A percentile compares a stretch with the other conserved stretches of the same genome.
Evolutionary conservation across 2,888 invertebrate species (phyloP).

Genomic region (Nephrotoma appendiculata): DNA sequence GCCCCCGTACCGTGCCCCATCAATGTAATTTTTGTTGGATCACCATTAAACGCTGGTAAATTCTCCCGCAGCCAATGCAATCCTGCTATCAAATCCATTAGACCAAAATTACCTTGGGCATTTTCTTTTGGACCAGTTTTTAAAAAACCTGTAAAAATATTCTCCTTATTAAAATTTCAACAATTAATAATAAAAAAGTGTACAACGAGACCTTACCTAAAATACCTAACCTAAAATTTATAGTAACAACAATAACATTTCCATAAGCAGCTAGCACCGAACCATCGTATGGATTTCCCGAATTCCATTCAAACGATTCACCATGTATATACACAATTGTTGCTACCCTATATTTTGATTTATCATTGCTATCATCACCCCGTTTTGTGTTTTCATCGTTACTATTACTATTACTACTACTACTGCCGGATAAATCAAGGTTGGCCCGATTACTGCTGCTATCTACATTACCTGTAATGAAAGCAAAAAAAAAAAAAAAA

Average conservation of each 20-base stretch:
- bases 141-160: conserved; percentile 51
- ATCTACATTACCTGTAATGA: neutral
- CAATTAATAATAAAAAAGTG: neutral
- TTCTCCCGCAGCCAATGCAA: conserved; percentile 95
- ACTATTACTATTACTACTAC: neutral
- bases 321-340: conserved; percentile 86
- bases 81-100: conserved; percentile 88
- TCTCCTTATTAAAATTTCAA: neutral
- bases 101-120: conserved; percentile 81
- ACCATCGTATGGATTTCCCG: conserved; percentile 95
- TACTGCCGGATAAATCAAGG: neutral
- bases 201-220: conserved; percentile 45
- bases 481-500: neutral
- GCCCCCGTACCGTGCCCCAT: conserved; percentile 97
- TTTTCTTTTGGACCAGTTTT: conserved; percentile 81
- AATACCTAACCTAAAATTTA: conserved; percentile 81
- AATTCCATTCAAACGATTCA: conserved; percentile 93
- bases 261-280: conserved; percentile 87
- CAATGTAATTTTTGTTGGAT: conserved; percentile 81
- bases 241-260: conserved; percentile 75
- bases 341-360: conserved; percentile 39
- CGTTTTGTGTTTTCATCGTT: neutral
- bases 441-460: neutral
- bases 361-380: conserved; percentile 16
- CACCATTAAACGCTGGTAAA: conserved; percentile 88